These are phyloP conservation scores for Solea solea DNA, from an alignment of 2,113 vertebrate species.

Conservation along the genomic window DNA sequence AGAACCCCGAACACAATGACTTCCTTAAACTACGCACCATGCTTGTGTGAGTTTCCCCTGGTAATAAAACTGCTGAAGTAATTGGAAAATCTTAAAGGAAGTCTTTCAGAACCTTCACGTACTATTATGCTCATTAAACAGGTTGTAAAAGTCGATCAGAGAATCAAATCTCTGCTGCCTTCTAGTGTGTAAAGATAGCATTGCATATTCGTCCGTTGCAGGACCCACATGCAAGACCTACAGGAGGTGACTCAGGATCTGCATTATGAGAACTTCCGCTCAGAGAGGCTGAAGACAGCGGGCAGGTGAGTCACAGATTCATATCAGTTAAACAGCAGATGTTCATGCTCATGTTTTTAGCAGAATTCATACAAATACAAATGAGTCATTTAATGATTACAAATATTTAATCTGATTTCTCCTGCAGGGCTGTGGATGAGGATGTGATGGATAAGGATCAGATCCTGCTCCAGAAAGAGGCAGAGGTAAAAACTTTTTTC, in stretches of 20 bases:
- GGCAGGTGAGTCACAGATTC: constrained; percentile 80
- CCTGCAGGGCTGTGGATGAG: constrained; percentile 86
- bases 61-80: constrained; percentile 23
- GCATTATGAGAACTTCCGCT: constrained; percentile 93
- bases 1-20: constrained; percentile 94
- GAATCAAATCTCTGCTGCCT: constrained; percentile 47
- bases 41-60: constrained; percentile 85
- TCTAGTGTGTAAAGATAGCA: constrained; percentile 45
- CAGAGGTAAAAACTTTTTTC: constrained; percentile 82
- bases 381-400: too few species aligned
- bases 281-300: constrained; percentile 87
- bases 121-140: background rate
- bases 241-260: constrained; percentile 91
- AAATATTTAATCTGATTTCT: background rate
- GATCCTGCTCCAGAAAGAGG: constrained; percentile 93
- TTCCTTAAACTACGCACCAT: constrained; percentile 90
- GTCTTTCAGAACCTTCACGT: constrained; percentile 2
- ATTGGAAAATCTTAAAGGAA: background rate
- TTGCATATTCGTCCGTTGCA: constrained; percentile 54
- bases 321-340: background rate
- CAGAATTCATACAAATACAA: too few species aligned
- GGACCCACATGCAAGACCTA: constrained; percentile 91
- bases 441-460: constrained; percentile 92
- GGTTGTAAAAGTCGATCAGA: background rate
- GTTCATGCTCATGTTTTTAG: background rate